Conservation (phyloP, 1,140 invertebrate species). For the Drosophila hydei region DNA sequence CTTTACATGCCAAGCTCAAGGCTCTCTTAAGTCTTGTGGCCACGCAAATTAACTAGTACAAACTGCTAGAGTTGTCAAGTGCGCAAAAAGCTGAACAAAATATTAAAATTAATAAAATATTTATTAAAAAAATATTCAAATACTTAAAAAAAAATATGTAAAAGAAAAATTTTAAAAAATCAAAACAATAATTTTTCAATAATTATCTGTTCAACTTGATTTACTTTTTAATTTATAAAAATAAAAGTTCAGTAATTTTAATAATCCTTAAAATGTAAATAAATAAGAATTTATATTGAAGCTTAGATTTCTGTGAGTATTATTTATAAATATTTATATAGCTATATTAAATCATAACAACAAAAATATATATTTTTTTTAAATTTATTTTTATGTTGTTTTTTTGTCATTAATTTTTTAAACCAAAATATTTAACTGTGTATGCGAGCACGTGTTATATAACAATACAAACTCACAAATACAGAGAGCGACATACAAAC, state of each 20-base stretch:
- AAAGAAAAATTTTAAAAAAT: not conserved
- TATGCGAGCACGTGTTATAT: constrained; percentile 60
- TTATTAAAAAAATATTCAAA: not conserved
- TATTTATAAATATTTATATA: too few relatives aligned
- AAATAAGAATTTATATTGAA: too few relatives aligned
- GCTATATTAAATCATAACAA: too few relatives aligned
- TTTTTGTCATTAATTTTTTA: too few relatives aligned
- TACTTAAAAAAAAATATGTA: not conserved
- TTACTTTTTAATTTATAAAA: too few relatives aligned
- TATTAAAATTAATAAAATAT: not conserved
- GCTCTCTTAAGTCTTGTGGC: constrained; percentile 31
- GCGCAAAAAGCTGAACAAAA: not conserved
- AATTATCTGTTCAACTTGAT: too few relatives aligned
- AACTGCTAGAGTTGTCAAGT: constrained; percentile 29
- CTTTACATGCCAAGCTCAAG: constrained; percentile 1
- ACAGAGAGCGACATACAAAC: not conserved
- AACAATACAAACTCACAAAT: constrained; percentile 34
- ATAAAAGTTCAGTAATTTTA: too few relatives aligned
- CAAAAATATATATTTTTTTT: too few relatives aligned
- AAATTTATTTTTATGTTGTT: not conserved
- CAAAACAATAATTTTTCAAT: too few relatives aligned
- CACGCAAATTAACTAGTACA: not conserved
- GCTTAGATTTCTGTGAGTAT: too few relatives aligned
- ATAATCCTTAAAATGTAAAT: too few relatives aligned
- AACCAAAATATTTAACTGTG: constrained; percentile 27